Base-by-base conservation (phyloP, 2,888 invertebrate genomes). In the Deroplatys truncata region DNA sequence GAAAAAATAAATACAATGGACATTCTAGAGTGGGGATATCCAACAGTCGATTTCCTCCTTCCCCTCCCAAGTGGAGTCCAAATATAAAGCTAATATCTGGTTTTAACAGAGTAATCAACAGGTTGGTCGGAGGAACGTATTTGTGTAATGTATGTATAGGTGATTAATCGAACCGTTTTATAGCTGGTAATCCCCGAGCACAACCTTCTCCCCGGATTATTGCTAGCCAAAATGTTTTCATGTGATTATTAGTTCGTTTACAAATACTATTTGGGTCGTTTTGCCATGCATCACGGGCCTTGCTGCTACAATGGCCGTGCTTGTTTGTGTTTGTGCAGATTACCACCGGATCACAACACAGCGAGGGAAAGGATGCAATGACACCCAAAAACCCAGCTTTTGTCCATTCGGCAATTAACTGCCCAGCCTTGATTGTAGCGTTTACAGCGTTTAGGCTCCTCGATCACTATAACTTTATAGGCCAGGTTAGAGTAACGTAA, bases 141-240 rank as follows among this genome's bases (percentile, higher is more conserved):
- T 89, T 86, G 89, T 84, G 89, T 86, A 86, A 88, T 84, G 88
- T 84, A 84, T 84, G 84, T 84, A 87, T 84, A 84, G 82, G 89
- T 89, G 82, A 89, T 89, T 89, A 89, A 89, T 89, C 89, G 89
- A 89, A 89, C 89, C 89, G 84, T 89, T 89, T 89, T 89, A 89
- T 86, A 85, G 89, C 86, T 86, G 86, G 89, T 89, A 89, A 89
- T 89, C 89, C 89, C 84, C 28, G 20, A 25, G 56, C 28, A 49
- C 43, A 85, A 86, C 82, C 82, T 49, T n/a, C 83, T 86, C 89
- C 82, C 83, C 82, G 89, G 89, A 89, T 89, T 86, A 89, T 89
- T 89, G 86, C 84, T 84, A 86, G 84, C 83, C 86, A 89, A 89
- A 89, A 89, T 89, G 89, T 89, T 89, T 89, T 86, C 89, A 84